Conservation (phyloP, 2,888 invertebrate species). For the Hypolimnas misippus region DNA sequence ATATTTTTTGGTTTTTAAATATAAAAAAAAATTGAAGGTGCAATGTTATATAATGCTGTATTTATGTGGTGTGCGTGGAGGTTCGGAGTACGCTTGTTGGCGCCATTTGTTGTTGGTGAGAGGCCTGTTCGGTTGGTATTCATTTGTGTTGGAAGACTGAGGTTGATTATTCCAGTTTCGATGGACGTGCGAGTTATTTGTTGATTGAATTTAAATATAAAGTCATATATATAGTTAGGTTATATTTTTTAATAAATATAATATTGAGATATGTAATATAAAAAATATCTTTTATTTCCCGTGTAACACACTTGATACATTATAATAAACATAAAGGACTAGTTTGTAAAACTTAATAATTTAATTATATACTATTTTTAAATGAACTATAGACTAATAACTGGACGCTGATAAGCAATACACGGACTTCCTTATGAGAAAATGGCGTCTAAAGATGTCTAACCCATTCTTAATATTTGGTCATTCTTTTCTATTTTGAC, state of each 20-base stretch:
- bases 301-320: neutral
- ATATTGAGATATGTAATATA: slow-evolving; percentile 84
- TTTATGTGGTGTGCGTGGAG: slow-evolving; percentile 52
- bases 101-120: slow-evolving; percentile 64
- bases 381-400: too few relatives aligned
- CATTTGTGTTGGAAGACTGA: slow-evolving; percentile 82
- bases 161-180: slow-evolving; percentile 82
- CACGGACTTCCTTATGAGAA: too few relatives aligned
- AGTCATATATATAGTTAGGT: slow-evolving; percentile 84
- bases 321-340: slow-evolving; percentile 33
- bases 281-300: slow-evolving; percentile 58
- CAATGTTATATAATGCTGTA: slow-evolving; percentile 77
- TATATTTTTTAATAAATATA: slow-evolving; percentile 85
- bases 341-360: slow-evolving; percentile 24
- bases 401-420: too few relatives aligned
- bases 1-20: slow-evolving; percentile 63
- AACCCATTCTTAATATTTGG: too few relatives aligned
- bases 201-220: slow-evolving; percentile 83
- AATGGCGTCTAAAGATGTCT: too few relatives aligned
- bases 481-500: too few relatives aligned
- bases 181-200: slow-evolving; percentile 82
- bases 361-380: neutral
- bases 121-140: slow-evolving; percentile 68
- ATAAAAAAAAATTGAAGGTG: slow-evolving; percentile 70
- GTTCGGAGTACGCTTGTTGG: slow-evolving; percentile 56